phyloP scores from a whole-genome alignment of 37 sponge, comb jelly and placozoan genomes.

The Spongilla lacustris region DNA sequence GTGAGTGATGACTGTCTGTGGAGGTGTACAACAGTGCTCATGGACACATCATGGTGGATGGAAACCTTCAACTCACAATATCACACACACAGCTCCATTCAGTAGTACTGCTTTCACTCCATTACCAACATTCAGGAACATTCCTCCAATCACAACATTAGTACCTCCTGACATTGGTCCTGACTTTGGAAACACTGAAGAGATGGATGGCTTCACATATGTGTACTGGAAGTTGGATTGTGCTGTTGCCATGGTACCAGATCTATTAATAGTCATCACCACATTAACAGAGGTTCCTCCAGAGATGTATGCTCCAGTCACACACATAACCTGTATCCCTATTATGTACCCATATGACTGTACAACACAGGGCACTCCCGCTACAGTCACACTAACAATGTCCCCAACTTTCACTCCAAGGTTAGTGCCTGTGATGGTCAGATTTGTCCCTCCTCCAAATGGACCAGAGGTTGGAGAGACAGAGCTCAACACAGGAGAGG shows the following conservation, averaged over 20 bases:
- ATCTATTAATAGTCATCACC: not conserved
- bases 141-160: conserved; percentile 55
- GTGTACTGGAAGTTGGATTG: not conserved
- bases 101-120: conserved; percentile 28
- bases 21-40: not conserved
- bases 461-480: conserved; percentile 68
- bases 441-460: conserved; percentile 58
- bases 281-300: not conserved
- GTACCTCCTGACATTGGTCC: conserved; percentile 84
- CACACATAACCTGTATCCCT: conserved; percentile 39
- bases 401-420: conserved; percentile 59
- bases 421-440: conserved; percentile 73
- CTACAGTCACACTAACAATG: conserved; percentile 16
- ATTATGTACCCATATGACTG: conserved; percentile 13
- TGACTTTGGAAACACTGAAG: conserved; percentile 55
- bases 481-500: conserved; percentile 36
- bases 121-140: conserved; percentile 64
- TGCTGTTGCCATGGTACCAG: not conserved
- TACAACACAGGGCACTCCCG: conserved; percentile 27
- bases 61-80: conserved; percentile 9
- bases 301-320: not conserved
- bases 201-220: conserved; percentile 25
- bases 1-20: conserved; percentile 1
- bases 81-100: conserved; percentile 7
- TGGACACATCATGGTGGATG: not conserved